A percentile compares a stretch with the other conserved stretches of the same genome.
Conservation (phyloP, 1,140 invertebrate species). For the Capitella teleta region DNA sequence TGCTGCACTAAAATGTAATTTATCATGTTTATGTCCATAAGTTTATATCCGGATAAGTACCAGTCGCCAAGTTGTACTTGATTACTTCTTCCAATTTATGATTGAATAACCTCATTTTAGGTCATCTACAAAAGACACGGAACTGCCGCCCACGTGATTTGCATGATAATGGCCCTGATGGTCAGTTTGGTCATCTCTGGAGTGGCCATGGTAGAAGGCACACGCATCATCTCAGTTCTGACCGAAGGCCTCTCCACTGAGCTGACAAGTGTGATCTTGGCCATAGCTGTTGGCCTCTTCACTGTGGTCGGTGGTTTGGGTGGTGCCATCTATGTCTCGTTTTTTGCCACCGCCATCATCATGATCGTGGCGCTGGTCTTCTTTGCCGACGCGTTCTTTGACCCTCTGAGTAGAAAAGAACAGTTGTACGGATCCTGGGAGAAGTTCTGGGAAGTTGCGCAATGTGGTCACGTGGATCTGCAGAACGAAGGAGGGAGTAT, state of each 20-base stretch:
- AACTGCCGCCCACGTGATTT: background rate
- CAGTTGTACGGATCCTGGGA: background rate
- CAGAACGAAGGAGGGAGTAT: background rate
- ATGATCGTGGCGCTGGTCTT: conserved; percentile 2
- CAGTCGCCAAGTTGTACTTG: background rate
- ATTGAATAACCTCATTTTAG: background rate
- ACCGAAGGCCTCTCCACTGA: conserved; percentile 6
- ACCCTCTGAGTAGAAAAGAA: background rate
- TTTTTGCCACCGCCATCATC: conserved; percentile 1
- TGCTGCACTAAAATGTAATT: background rate
- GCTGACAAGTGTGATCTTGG: background rate
- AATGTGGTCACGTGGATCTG: background rate
- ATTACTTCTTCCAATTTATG: background rate
- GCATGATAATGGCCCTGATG: conserved; percentile 7
- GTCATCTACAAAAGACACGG: conserved; percentile 6
- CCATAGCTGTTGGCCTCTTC: background rate
- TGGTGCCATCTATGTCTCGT: conserved; percentile 8
- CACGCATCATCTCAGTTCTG: background rate
- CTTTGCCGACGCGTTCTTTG: conserved; percentile 1
- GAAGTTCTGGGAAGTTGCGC: background rate
- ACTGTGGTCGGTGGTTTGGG: conserved; percentile 4
- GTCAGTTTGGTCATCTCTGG: conserved; percentile 1
- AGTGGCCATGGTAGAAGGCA: conserved; percentile 5
- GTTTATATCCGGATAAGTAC: background rate
- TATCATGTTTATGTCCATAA: background rate